Evolutionary conservation across 2,113 vertebrate species (phyloP).

Genomic region (Cichladusa arquata): DNA sequence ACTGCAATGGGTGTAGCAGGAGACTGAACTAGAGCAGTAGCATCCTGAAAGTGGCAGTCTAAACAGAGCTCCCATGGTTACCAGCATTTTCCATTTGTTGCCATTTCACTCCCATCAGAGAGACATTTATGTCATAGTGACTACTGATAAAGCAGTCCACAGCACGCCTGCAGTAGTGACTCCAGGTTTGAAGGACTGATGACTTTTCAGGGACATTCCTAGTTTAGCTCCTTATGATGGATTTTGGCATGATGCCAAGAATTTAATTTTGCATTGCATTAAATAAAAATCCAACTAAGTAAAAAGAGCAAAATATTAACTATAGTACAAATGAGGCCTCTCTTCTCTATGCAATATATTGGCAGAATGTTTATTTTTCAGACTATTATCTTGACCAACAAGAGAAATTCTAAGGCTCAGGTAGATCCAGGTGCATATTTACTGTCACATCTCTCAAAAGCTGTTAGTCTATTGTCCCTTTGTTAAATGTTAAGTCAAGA

Average conservation of each 20-base stretch:
- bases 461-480: background rate
- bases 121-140: slow-evolving; percentile 1
- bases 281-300: background rate
- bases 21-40: background rate
- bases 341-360: background rate
- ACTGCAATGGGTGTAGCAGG: background rate
- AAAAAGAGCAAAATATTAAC: background rate
- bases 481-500: background rate
- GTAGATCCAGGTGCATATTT: background rate
- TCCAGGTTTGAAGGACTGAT: background rate
- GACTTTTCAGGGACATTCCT: background rate
- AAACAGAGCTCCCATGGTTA: slow-evolving; percentile 24
- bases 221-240: background rate
- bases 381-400: background rate
- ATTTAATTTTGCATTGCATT: background rate
- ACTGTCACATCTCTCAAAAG: background rate
- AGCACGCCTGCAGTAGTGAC: background rate
- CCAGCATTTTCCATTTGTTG: slow-evolving; percentile 24
- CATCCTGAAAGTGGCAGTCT: slow-evolving; percentile 22
- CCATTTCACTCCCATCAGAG: slow-evolving; percentile 4
- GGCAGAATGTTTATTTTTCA: background rate
- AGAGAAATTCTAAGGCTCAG: background rate
- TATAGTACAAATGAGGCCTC: background rate
- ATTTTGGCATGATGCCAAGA: background rate
- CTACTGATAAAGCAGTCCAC: background rate